Base-by-base conservation (phyloP, 2,888 invertebrate genomes). In the Lasioglossum vierecki region DNA sequence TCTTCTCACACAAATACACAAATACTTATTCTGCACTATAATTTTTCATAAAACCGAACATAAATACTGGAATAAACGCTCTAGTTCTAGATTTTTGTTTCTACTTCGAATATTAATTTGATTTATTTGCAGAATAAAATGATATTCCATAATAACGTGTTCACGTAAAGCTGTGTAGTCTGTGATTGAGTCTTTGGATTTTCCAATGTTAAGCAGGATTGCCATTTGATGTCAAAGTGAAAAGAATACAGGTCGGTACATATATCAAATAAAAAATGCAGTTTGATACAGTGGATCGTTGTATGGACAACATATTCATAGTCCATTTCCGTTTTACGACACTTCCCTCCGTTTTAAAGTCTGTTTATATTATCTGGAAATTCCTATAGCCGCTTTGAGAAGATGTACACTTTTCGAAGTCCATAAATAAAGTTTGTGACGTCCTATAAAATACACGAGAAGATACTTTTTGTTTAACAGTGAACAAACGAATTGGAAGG, bases 311-410 rank as follows among this genome's bases (percentile, higher is more conserved):
- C 30, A 22, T 63, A 76, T 18, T 66, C 35, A 63, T 30, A 30
- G 35, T n/a, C 46, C 39, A 30, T 22, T 9, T n/a, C 46, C 75
- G 66, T 80, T 68, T 68, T 53, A 39, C 13, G 66, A 22, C 11
- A 41, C 39, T 49, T 75, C 30, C 15, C 39, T 66, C 63, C 63
- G 63, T 30, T 63, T 63, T 63, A 63, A 63, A 63, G 63, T 63
- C 63, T 63, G 63, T 63, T 63, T 63, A 63, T 63, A 63, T 63
- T 63, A 63, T 30, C 63, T 63, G 30, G 63, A 63, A 63, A 63
- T 30, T 63, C 30, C 30, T 15, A 63, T 63, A 63, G 26, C 63
- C 63, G 26, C 30, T 30, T 63, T 30, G 63, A 22, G 22, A 66
- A 22, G 22, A 18, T 22, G 22, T 35, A 66, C 66, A 66, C 35